Percentiles rank a stretch among this genome's conserved stretches.
These are phyloP conservation scores for Drosophila tropicalis DNA, from an alignment of 1,140 invertebrate genomes.

Conservation along the genomic window DNA sequence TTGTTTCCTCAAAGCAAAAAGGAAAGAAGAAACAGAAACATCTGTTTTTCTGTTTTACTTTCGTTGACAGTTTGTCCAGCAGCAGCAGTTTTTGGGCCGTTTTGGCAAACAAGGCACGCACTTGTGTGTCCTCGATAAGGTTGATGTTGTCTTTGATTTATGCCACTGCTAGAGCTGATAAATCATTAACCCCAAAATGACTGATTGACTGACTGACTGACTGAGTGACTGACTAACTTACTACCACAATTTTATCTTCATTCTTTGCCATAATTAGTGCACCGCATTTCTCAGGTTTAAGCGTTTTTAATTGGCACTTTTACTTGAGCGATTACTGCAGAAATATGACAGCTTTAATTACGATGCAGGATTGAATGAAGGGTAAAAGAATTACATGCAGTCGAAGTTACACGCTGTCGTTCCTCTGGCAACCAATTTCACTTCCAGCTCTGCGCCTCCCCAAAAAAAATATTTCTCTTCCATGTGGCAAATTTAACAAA, in stretches of 20 bases:
- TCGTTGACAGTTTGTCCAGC: slow-evolving; percentile 69
- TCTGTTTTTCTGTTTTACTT: slow-evolving; percentile 68
- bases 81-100: background rate
- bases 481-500: background rate
- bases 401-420: background rate
- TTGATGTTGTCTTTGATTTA: slow-evolving; percentile 64
- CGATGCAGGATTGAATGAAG: too few relatives aligned
- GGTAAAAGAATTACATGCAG: background rate
- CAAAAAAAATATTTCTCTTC: background rate
- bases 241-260: slow-evolving; percentile 30
- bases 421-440: background rate
- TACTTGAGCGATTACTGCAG: slow-evolving; percentile 60
- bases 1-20: slow-evolving; percentile 48
- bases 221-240: slow-evolving; percentile 43
- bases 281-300: slow-evolving; percentile 45
- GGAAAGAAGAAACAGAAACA: slow-evolving; percentile 43
- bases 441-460: background rate
- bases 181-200: slow-evolving; percentile 46
- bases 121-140: slow-evolving; percentile 78
- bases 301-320: slow-evolving; percentile 75
- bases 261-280: slow-evolving; percentile 66
- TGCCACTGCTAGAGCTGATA: slow-evolving; percentile 59
- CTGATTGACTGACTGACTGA: slow-evolving; percentile 54
- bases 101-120: slow-evolving; percentile 72
- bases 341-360: slow-evolving; percentile 65